Conservation (phyloP, 2,113 vertebrate genomes). For the Tetraodon nigroviridis region DNA sequence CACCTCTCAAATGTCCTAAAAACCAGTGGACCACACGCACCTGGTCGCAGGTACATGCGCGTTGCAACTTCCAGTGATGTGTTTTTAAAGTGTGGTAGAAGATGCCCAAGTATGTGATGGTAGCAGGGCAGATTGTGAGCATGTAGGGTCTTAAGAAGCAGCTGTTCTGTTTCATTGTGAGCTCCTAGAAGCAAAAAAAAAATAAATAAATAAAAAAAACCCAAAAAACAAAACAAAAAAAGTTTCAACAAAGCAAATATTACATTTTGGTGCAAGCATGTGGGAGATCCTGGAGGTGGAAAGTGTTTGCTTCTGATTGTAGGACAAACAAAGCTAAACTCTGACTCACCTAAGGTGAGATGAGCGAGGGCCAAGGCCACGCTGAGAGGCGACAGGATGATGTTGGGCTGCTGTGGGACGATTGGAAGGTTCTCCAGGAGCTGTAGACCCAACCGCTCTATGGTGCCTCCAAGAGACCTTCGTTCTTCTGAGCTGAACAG, state of each 20-base stretch:
- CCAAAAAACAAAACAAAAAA: neutral
- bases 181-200: conserved; percentile 22
- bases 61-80: conserved; percentile 42
- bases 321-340: neutral
- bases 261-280: no score
- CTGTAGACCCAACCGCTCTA: conserved; percentile 42
- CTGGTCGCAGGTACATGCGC: conserved; percentile 55
- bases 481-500: conserved; percentile 9
- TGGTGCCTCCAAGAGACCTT: conserved; percentile 25
- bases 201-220: neutral
- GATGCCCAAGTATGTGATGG: conserved; percentile 42
- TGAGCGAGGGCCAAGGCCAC: conserved; percentile 46
- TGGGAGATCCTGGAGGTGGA: no score
- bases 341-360: conserved; percentile 38
- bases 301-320: neutral
- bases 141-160: conserved; percentile 38
- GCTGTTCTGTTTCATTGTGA: conserved; percentile 39
- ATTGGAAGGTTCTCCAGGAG: conserved; percentile 34
- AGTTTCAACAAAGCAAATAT: no score
- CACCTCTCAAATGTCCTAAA: neutral
- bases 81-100: conserved; percentile 27
- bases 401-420: conserved; percentile 35
- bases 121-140: conserved; percentile 32
- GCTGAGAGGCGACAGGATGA: conserved; percentile 48
- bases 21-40: conserved; percentile 27